phyloP scores from a whole-genome alignment of 1,140 invertebrate species.

The Pogonus chalceus region DNA sequence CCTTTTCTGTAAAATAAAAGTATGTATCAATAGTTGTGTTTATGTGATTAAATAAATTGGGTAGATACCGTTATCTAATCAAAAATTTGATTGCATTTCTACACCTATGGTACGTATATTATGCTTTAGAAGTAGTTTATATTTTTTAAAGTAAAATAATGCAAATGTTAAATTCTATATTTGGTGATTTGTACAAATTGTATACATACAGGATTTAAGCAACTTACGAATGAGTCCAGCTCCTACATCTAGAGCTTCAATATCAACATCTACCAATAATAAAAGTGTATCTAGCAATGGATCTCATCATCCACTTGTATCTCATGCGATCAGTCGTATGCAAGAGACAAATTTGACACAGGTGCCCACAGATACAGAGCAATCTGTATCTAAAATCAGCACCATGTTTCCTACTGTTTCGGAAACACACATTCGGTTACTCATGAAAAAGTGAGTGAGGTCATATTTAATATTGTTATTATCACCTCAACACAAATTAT shows the following conservation, averaged over 20 bases:
- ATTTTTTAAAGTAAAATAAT: neutral
- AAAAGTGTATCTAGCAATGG: too few species aligned
- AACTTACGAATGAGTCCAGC: constrained; percentile 41
- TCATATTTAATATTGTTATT: too few species aligned
- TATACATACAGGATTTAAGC: constrained; percentile 33
- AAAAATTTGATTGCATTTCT: too few species aligned
- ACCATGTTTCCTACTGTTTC: constrained; percentile 86
- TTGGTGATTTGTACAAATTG: constrained; percentile 13
- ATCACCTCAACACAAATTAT: too few species aligned
- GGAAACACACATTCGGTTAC: constrained; percentile 75
- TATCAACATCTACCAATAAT: constrained; percentile 33
- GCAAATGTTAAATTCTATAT: neutral
- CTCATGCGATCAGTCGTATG: constrained; percentile 44
- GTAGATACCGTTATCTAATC: too few species aligned
- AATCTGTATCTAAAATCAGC: constrained; percentile 69
- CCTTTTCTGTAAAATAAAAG: too few species aligned
- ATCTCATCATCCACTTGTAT: constrained; percentile 37
- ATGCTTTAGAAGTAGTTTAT: neutral
- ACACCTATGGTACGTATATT: too few species aligned
- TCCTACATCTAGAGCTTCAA: constrained; percentile 31
- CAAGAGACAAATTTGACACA: constrained; percentile 56
- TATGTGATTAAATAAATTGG: too few species aligned
- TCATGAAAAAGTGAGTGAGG: constrained; percentile 73
- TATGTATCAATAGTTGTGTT: too few species aligned
- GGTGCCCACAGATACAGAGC: constrained; percentile 50